Conservation (phyloP, 1,140 invertebrate genomes). For the Caenorhabditis inopinata region DNA sequence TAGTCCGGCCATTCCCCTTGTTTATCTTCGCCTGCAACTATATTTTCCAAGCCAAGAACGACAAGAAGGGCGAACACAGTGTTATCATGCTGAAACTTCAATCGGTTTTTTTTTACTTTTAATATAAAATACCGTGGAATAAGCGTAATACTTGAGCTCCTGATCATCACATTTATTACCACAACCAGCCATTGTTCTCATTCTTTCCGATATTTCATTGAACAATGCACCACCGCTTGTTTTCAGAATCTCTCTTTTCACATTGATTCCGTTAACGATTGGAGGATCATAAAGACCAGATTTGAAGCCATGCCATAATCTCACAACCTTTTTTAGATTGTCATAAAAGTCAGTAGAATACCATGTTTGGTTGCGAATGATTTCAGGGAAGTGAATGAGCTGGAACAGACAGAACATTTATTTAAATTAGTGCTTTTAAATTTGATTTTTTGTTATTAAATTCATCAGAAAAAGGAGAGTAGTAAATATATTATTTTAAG, state of each 20-base stretch:
- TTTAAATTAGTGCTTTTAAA: too few species aligned
- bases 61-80: neutral
- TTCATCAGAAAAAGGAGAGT: too few species aligned
- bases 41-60: neutral
- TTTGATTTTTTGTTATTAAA: too few species aligned
- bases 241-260: neutral
- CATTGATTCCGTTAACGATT: constrained; percentile 2
- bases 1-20: constrained; percentile 8
- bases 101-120: too few species aligned
- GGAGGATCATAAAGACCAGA: constrained; percentile 9
- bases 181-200: neutral
- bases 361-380: neutral
- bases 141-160: constrained; percentile 5
- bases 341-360: neutral
- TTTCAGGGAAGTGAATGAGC: neutral
- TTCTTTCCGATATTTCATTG: neutral
- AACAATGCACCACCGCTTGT: neutral
- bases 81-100: neutral
- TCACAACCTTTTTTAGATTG: neutral
- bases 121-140: constrained; percentile 3
- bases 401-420: too few species aligned
- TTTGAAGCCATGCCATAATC: neutral
- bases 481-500: too few species aligned
- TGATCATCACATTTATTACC: neutral
- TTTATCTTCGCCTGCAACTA: neutral